Percentiles rank a stretch among this genome's conserved stretches.
Evolutionary conservation across 2,797 vertebrate species (phyloP).

Genomic region (Sebastes kiyomatsui): DNA sequence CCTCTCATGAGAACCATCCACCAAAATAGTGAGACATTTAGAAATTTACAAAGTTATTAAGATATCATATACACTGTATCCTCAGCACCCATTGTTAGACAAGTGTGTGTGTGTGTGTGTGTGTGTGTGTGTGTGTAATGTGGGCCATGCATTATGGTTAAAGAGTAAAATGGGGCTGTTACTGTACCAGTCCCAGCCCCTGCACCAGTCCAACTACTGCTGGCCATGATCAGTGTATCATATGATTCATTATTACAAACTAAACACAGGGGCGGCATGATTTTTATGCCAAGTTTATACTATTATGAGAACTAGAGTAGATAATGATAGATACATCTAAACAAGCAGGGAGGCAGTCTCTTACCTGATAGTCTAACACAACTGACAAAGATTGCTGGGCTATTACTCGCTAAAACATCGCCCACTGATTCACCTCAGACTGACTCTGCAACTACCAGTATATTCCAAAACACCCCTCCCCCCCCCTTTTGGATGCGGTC

Average conservation of each 20-base stretch:
- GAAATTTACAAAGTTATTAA: slow-evolving; percentile 68
- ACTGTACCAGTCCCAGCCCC: slow-evolving; percentile 3
- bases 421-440: slow-evolving; percentile 42
- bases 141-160: slow-evolving; percentile 37
- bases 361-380: slow-evolving; percentile 71
- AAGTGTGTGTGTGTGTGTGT: slow-evolving; percentile 31
- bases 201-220: slow-evolving; percentile 29
- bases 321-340: slow-evolving; percentile 59
- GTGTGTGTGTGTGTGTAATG: slow-evolving; percentile 28
- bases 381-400: slow-evolving; percentile 51
- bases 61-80: slow-evolving; percentile 55
- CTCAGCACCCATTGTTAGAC: slow-evolving; percentile 71
- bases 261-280: slow-evolving; percentile 34
- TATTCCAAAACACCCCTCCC: not conserved
- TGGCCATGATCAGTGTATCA: slow-evolving; percentile 24
- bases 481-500: not conserved
- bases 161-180: slow-evolving; percentile 27
- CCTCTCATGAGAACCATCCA: slow-evolving; percentile 37
- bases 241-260: slow-evolving; percentile 37
- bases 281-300: slow-evolving; percentile 45
- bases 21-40: slow-evolving; percentile 57
- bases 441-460: slow-evolving; percentile 23
- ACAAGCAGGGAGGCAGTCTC: slow-evolving; percentile 61
- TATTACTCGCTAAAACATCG: slow-evolving; percentile 37
- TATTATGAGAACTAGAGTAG: slow-evolving; percentile 47